Evolutionary conservation across 1,140 invertebrate genomes (phyloP).

Genomic region (Acromyrmex charruanus): DNA sequence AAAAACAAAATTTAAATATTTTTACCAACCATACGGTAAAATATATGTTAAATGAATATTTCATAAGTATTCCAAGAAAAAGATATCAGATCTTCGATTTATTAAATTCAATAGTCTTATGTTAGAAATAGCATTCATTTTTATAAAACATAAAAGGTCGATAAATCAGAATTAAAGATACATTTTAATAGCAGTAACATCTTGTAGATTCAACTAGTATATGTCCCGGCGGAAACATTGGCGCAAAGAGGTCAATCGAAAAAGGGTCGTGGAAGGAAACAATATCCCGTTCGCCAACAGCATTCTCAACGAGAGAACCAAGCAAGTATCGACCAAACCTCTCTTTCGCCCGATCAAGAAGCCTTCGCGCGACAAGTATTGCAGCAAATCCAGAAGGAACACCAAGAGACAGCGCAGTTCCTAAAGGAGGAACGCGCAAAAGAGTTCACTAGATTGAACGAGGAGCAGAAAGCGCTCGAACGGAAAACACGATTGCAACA

Average conservation of each 20-base stretch:
- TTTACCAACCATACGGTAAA: neutral
- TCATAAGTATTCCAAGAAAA: neutral
- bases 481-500: conserved; percentile 80
- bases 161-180: neutral
- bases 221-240: conserved; percentile 92
- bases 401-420: conserved; percentile 81
- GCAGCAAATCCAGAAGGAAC: conserved; percentile 84
- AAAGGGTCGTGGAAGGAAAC: conserved; percentile 75
- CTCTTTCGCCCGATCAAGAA: conserved; percentile 75
- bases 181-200: neutral
- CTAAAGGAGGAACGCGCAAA: conserved; percentile 80
- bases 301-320: conserved; percentile 79
- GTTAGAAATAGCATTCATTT: no score
- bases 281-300: conserved; percentile 77
- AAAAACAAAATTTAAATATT: neutral
- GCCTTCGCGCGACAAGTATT: conserved; percentile 84
- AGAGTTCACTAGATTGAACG: conserved; percentile 79
- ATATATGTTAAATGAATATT: neutral
- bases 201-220: conserved; percentile 91
- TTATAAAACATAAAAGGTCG: neutral
- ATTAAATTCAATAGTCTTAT: neutral
- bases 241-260: conserved; percentile 87
- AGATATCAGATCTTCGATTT: neutral
- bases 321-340: conserved; percentile 64
- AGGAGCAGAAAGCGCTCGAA: conserved; percentile 82